Base-by-base conservation (phyloP, 2,797 vertebrate genomes). In the Sphaeramia orbicularis region DNA sequence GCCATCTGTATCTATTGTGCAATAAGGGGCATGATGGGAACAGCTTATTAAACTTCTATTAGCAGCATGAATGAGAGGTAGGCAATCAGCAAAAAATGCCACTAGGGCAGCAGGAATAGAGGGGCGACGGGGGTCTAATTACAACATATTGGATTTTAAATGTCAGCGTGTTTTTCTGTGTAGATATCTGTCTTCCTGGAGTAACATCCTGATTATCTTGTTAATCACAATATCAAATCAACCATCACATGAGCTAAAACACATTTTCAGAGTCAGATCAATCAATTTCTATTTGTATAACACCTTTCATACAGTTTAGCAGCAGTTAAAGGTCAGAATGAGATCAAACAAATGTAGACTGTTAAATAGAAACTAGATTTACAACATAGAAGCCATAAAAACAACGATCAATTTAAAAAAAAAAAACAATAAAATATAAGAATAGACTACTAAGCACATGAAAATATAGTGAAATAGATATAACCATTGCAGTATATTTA, bases 41-140 rank as follows among this genome's bases (percentile, higher is more conserved):
- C 24, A 7, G 44, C 60, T 85, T 68, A 88, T 81, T 79, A 85
- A 87, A 80, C 68, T 55, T 63, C 36, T 41, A 32, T 66, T 54
- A 57, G 41, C 45, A 63, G 51, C 52, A 51, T 73, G 54, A 78
- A 65, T 12, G 2, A 59, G 55, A 81, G 69, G 56, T 65, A 55
- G 81, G 67, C 84, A 85, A 79, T 85, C 81, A 87, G 32, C 36
- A 12, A 60, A 82, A 84, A 78, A 86, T 64, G 73, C 56, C 84
- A 66, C 66, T 37, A 13, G 13, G 44, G 36, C 56, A 56, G 54
- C 70, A 3, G 5, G 42, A 54, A 51, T 65, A 5, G 8, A 41
- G 15, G 32, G 21, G 21, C 21, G 21, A 4, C 21, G 4, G 21
- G 21, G 63, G 61, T 43, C 42, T 57, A 75, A 89, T 76, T 64